phyloP scores from a whole-genome alignment of 2,888 invertebrate genomes.

The Troides aeacus region DNA sequence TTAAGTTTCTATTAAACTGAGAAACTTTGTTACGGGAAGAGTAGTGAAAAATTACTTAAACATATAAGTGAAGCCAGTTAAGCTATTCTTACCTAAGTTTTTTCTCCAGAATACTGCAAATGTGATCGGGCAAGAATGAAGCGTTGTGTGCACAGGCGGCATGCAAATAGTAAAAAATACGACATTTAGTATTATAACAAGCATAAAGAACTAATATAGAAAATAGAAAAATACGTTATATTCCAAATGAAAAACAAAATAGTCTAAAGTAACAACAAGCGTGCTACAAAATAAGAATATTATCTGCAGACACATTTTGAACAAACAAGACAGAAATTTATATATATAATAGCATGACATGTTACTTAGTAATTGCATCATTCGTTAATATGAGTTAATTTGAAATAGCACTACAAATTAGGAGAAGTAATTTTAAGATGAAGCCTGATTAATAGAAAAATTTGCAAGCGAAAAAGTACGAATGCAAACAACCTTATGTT shows the following conservation, averaged over 20 bases:
- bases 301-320: not conserved
- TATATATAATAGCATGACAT: not conserved
- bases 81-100: conserved; percentile 86
- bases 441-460: not conserved
- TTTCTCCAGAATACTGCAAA: conserved; percentile 90
- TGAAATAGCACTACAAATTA: not conserved
- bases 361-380: not conserved
- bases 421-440: not conserved
- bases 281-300: conserved; percentile 12
- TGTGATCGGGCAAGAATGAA: conserved; percentile 78
- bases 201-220: conserved; percentile 38
- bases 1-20: too few relatives aligned
- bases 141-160: conserved; percentile 80
- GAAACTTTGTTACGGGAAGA: too few relatives aligned
- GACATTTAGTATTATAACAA: conserved; percentile 66
- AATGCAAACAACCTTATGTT: too few relatives aligned
- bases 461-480: conserved; percentile 7
- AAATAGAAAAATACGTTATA: conserved; percentile 11
- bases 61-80: conserved; percentile 43
- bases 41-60: conserved; percentile 1
- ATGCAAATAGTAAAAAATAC: conserved; percentile 76
- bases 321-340: not conserved
- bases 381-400: not conserved
- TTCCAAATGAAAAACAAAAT: conserved; percentile 5
- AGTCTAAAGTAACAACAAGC: conserved; percentile 12